Evolutionary conservation across 2,113 vertebrate species (phyloP).

Genomic region (Phrynocephalus versicolor): DNA sequence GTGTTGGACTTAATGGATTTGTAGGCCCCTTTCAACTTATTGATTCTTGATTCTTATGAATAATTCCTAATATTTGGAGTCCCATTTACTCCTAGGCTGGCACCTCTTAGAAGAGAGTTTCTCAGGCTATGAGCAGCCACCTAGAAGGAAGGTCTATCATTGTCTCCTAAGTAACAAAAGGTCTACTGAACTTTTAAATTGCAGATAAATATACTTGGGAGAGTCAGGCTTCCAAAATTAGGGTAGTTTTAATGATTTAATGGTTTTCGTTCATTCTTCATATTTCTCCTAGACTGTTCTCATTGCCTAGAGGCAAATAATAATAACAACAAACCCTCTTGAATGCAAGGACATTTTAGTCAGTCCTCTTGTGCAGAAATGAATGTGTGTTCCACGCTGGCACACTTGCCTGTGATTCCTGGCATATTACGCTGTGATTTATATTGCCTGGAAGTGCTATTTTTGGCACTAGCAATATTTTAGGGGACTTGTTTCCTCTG

Average conservation of each 20-base stretch:
- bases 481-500: constrained; percentile 20
- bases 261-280: neutral
- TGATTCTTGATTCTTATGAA: no score
- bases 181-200: neutral
- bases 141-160: neutral
- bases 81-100: neutral
- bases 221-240: neutral
- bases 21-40: no score
- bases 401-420: neutral
- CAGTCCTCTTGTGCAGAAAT: constrained; percentile 6
- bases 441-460: constrained; percentile 41
- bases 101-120: neutral
- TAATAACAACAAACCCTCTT: no score
- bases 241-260: neutral
- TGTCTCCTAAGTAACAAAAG: no score
- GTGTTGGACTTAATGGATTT: no score
- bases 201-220: neutral
- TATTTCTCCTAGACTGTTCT: neutral
- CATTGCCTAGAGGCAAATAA: neutral
- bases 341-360: no score
- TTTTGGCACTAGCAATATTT: constrained; percentile 27
- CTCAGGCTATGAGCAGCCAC: neutral
- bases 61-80: no score
- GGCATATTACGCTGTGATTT: neutral
- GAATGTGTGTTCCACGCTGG: constrained; percentile 35